phyloP scores from a whole-genome alignment of 2,797 vertebrate genomes.

The Poecilia wingei region DNA sequence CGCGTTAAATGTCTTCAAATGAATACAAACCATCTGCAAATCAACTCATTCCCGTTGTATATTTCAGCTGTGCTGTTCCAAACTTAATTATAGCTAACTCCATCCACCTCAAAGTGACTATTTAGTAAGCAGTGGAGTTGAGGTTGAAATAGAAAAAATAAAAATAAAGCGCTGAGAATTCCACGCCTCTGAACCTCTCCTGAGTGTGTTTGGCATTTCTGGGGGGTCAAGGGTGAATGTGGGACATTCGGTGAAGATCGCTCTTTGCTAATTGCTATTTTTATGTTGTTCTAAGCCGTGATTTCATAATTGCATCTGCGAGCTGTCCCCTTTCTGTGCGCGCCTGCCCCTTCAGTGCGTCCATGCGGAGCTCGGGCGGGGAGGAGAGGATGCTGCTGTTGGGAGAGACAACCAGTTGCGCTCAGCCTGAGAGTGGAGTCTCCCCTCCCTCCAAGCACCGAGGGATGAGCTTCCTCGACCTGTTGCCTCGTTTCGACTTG shows the following conservation, averaged over 20 bases:
- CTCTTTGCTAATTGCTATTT: not conserved
- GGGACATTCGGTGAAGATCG: slow-evolving; percentile 3
- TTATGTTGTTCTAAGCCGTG: slow-evolving; percentile 2
- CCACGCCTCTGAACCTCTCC: slow-evolving; percentile 8
- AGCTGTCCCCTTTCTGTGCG: slow-evolving; percentile 13
- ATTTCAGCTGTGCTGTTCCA: slow-evolving; percentile 11
- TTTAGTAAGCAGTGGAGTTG: not conserved
- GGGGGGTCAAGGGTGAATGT: slow-evolving; percentile 17
- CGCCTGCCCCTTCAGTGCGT: slow-evolving; percentile 45
- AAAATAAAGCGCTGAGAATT: not conserved
- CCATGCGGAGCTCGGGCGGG: slow-evolving; percentile 57
- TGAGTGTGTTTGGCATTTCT: slow-evolving; percentile 16
- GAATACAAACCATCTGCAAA: slow-evolving; percentile 30
- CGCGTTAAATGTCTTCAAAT: slow-evolving; percentile 47
- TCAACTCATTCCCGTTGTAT: slow-evolving; percentile 34
- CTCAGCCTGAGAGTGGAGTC: slow-evolving; percentile 70
- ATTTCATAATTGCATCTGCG: slow-evolving; percentile 21
- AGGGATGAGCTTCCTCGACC: slow-evolving; percentile 66
- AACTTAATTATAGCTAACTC: not conserved
- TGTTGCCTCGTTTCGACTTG: slow-evolving; percentile 66
- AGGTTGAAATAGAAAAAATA: not conserved
- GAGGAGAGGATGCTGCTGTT: slow-evolving; percentile 73
- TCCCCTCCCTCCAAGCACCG: slow-evolving; percentile 46
- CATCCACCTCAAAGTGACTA: not conserved
- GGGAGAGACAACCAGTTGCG: slow-evolving; percentile 78